phyloP scores from a whole-genome alignment of 2,888 invertebrate genomes.

The Macrosoma leucophasiata region DNA sequence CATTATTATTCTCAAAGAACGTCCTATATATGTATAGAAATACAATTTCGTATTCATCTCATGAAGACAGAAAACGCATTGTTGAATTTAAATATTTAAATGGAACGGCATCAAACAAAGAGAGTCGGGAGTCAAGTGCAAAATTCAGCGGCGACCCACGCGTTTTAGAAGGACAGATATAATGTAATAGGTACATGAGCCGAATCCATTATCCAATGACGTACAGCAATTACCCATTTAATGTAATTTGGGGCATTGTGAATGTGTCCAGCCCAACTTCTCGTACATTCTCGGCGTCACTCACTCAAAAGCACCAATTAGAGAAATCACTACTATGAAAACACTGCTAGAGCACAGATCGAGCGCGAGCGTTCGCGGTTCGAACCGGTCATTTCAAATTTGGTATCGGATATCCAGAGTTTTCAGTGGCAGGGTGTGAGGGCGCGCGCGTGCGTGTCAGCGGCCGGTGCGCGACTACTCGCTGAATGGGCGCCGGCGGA shows the following conservation, averaged over 20 bases:
- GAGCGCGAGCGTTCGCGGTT: conserved; percentile 46
- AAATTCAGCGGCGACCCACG: conserved; percentile 61
- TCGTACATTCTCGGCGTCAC: conserved; percentile 65
- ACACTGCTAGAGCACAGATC: conserved; percentile 53
- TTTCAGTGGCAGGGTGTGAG: conserved; percentile 40
- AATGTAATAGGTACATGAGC: conserved; percentile 61
- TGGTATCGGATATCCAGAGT: conserved; percentile 40
- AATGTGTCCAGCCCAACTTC: conserved; percentile 54
- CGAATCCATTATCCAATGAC: conserved; percentile 74
- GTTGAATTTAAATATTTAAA: conserved; percentile 58
- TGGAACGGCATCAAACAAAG: conserved; percentile 58
- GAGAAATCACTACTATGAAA: conserved; percentile 58
- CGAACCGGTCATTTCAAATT: conserved; percentile 57
- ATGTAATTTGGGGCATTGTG: conserved; percentile 71
- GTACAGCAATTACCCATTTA: conserved; percentile 74
- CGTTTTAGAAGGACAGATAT: conserved; percentile 49
- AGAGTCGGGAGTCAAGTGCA: conserved; percentile 57
- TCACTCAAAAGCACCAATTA: conserved; percentile 69
- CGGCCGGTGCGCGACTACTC: conserved; percentile 70
- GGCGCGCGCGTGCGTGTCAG: conserved; percentile 68
- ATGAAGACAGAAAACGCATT: conserved; percentile 51
- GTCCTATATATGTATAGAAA: conserved; percentile 26
- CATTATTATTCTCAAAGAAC: conserved; percentile 5
- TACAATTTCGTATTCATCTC: conserved; percentile 58
- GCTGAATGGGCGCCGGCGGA: conserved; percentile 66